A percentile compares a stretch with the other conserved stretches of the same genome.
Evolutionary conservation across 1,140 invertebrate species (phyloP).

Genomic region (Drosophila funebris): DNA sequence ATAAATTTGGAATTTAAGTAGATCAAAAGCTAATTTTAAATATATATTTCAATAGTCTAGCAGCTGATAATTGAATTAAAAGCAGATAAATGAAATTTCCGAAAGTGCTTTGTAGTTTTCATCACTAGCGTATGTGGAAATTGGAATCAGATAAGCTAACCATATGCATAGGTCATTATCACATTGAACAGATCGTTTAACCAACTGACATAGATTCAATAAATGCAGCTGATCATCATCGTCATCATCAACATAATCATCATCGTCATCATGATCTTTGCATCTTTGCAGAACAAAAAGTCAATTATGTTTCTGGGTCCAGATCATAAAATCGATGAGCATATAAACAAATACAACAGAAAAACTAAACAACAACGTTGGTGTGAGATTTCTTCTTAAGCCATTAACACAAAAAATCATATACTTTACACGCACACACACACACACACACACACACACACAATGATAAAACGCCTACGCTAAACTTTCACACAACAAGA

Average conservation of each 20-base stretch:
- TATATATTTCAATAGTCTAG: neutral
- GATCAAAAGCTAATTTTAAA: too few species aligned
- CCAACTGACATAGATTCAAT: slow-evolving; percentile 35
- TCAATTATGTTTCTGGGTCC: slow-evolving; percentile 27
- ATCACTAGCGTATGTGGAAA: neutral
- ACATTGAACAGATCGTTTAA: slow-evolving; percentile 25
- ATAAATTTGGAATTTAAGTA: too few species aligned
- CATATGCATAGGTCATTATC: slow-evolving; percentile 16
- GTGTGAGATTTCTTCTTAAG: slow-evolving; percentile 38
- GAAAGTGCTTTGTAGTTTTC: neutral
- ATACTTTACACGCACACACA: slow-evolving; percentile 7
- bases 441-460: neutral
- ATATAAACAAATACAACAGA: slow-evolving; percentile 40
- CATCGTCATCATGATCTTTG: neutral
- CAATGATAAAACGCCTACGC: slow-evolving; percentile 41
- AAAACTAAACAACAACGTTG: slow-evolving; percentile 12
- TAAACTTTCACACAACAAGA: slow-evolving; percentile 55
- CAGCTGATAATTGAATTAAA: neutral
- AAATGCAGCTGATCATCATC: slow-evolving; percentile 15
- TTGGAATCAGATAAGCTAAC: neutral
- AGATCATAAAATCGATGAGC: slow-evolving; percentile 35
- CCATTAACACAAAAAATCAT: slow-evolving; percentile 30
- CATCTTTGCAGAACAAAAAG: slow-evolving; percentile 9
- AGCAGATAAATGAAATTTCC: neutral
- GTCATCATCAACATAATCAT: neutral